Conservation (phyloP, 2,888 invertebrate species). For the Teleogryllus oceanicus region DNA sequence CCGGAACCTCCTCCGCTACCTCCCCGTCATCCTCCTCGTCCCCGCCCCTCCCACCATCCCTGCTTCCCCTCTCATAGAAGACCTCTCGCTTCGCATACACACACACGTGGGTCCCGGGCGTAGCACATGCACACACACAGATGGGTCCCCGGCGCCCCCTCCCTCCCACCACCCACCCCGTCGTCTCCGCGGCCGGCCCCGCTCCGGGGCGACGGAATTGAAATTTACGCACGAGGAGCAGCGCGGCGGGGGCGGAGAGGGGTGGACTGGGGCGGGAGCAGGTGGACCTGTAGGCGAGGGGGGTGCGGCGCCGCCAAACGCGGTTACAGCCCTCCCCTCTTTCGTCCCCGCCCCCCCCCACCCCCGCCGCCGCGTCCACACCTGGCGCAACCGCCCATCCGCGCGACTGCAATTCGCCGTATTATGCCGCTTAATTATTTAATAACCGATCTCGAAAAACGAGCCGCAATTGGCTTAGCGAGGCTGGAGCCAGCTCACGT, state of each 20-base stretch:
- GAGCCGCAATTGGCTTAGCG: neutral
- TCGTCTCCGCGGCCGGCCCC: too few relatives aligned
- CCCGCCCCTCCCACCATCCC: too few relatives aligned
- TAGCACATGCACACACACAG: too few relatives aligned
- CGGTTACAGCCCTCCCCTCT: neutral
- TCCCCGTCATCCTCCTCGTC: too few relatives aligned
- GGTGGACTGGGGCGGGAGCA: neutral
- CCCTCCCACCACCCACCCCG: too few relatives aligned
- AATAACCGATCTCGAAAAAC: conserved; percentile 34
- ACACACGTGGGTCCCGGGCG: too few relatives aligned
- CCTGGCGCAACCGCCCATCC: neutral
- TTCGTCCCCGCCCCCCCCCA: too few relatives aligned
- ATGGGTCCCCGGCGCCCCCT: too few relatives aligned
- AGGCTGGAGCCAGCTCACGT: neutral
- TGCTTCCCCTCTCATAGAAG: too few relatives aligned
- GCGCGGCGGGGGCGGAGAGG: neutral
- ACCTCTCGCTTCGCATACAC: too few relatives aligned
- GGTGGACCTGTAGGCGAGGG: neutral
- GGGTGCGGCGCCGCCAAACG: neutral
- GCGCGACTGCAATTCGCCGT: conserved; percentile 23
- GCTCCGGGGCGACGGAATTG: too few relatives aligned
- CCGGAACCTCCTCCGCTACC: too few relatives aligned
- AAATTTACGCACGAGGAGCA: neutral
- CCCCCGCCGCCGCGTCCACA: neutral
- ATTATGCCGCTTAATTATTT: conserved; percentile 36